Evolutionary conservation across 2,888 invertebrate genomes (phyloP).

Genomic region (Phanerotoma sp.): DNA sequence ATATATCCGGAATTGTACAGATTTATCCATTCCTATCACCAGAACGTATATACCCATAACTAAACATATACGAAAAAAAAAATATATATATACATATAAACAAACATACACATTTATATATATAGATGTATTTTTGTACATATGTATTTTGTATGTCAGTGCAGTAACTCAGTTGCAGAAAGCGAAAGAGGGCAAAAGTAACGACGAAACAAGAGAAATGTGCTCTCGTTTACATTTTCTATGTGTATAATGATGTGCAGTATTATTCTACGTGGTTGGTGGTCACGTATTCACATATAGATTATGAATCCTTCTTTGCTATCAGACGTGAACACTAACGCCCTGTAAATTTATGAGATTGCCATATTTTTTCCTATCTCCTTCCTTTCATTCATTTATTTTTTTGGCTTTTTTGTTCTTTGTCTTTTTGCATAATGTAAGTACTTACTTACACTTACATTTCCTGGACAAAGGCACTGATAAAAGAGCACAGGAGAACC

Average conservation of each 20-base stretch:
- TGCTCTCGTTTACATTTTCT: background rate
- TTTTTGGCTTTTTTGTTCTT: no score
- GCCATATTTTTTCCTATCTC: background rate
- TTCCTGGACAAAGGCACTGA: background rate
- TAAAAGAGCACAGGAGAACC: background rate
- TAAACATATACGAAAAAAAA: no score
- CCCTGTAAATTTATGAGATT: conserved; percentile 15
- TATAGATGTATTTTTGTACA: no score
- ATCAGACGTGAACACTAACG: conserved; percentile 20
- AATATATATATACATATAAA: no score
- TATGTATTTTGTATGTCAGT: no score
- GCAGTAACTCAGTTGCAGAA: background rate
- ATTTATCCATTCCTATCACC: no score
- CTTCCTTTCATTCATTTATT: no score
- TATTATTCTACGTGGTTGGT: background rate
- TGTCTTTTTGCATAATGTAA: no score
- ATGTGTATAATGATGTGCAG: background rate
- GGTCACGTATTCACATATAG: conserved; percentile 17
- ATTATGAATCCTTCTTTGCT: conserved; percentile 27
- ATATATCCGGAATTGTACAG: no score
- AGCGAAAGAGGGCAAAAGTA: background rate
- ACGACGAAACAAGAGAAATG: background rate
- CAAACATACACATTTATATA: no score
- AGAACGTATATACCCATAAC: no score
- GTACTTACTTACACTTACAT: background rate